Evolutionary conservation across 2,797 vertebrate species (phyloP).

Genomic region (Numenius phaeopus): DNA sequence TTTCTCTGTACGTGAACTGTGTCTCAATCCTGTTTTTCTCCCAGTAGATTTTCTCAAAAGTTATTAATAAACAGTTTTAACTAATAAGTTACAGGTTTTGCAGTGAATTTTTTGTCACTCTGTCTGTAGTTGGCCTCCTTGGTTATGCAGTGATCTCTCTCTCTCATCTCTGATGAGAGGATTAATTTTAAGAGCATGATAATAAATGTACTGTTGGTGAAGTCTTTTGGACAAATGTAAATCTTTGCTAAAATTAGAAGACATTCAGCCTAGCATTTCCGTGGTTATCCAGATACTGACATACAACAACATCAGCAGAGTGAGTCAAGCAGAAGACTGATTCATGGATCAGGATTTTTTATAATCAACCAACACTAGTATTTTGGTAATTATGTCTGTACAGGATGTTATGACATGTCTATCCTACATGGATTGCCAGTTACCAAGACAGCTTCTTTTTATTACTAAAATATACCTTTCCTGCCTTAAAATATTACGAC

Average conservation of each 20-base stretch:
- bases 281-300: not conserved
- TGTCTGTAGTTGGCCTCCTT: not conserved
- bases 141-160: not conserved
- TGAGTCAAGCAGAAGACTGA: not conserved
- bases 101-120: not conserved
- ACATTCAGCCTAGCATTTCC: not conserved
- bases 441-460: not conserved
- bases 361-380: not conserved
- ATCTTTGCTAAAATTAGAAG: conserved; percentile 59
- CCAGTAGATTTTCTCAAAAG: not conserved
- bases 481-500: not conserved
- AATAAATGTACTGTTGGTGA: not conserved
- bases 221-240: conserved; percentile 39
- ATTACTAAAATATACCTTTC: conserved; percentile 20
- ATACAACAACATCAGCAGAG: not conserved
- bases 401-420: conserved; percentile 19
- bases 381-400: conserved; percentile 38
- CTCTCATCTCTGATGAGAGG: conserved; percentile 10
- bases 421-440: not conserved
- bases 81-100: not conserved
- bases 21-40: not conserved
- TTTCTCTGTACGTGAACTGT: not conserved
- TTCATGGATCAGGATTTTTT: conserved; percentile 3
- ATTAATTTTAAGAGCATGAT: not conserved
- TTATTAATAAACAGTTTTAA: not conserved